Conservation (phyloP, 2,797 vertebrate species). For the Mareca penelope region DNA sequence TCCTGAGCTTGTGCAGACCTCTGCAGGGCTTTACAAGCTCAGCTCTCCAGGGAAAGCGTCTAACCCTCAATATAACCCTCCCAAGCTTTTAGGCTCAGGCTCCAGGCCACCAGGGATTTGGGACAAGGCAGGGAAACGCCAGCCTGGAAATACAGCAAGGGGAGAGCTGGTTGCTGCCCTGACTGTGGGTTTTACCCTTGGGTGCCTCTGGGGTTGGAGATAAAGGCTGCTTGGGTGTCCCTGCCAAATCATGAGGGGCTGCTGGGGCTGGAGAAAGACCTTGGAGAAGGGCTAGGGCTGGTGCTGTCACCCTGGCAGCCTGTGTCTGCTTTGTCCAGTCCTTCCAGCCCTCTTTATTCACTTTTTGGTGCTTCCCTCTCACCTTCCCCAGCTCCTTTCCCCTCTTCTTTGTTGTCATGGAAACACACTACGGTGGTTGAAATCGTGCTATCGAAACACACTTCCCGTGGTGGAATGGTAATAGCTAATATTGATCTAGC, state of each 20-base stretch:
- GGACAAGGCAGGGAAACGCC: background rate
- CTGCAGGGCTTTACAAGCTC: background rate
- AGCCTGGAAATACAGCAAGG: fast-evolving
- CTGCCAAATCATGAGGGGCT: background rate
- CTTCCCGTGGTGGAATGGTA: background rate
- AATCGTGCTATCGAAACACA: background rate
- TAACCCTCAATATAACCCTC: background rate
- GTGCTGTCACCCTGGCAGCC: background rate
- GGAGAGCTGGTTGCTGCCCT: background rate
- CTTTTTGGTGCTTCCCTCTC: constrained; percentile 25
- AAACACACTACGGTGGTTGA: constrained; percentile 50
- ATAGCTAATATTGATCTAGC: constrained; percentile 65
- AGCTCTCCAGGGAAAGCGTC: background rate
- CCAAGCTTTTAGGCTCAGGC: background rate
- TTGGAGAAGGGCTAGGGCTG: background rate
- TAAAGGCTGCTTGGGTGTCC: background rate
- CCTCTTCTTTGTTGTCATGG: constrained; percentile 55
- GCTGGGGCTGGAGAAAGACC: background rate
- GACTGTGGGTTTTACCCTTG: background rate
- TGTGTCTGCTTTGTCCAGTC: background rate
- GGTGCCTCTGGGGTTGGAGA: background rate
- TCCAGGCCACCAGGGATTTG: background rate
- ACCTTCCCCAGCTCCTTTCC: background rate
- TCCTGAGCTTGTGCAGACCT: background rate
- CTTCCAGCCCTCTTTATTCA: constrained; percentile 8